Conservation (phyloP, 2,797 vertebrate species). For the Luscinia megarhynchos region DNA sequence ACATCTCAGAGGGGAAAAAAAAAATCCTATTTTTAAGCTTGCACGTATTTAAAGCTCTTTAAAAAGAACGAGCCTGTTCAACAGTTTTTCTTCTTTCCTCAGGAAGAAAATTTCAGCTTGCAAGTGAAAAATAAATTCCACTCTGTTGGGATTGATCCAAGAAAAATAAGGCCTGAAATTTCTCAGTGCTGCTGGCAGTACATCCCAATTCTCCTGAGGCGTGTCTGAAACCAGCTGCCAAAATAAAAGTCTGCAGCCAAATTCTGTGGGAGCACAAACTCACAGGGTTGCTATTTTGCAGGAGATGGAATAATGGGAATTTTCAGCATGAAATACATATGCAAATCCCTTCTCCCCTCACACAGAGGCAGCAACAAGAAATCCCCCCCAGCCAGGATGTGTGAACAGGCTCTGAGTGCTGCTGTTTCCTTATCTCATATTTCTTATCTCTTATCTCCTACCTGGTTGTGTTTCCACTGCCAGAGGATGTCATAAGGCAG, state of each 20-base stretch:
- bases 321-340: conserved; percentile 38
- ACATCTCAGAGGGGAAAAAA: not conserved
- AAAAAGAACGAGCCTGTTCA: conserved; percentile 8
- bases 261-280: not conserved
- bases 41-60: too few species aligned
- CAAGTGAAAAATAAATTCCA: conserved; percentile 75
- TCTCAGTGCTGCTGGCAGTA: conserved; percentile 72
- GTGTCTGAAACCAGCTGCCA: conserved; percentile 64
- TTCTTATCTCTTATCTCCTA: conserved; percentile 61
- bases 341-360: conserved; percentile 29
- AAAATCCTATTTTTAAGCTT: too few species aligned
- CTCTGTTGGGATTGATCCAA: conserved; percentile 64
- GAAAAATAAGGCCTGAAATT: conserved; percentile 75
- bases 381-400: not conserved
- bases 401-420: not conserved
- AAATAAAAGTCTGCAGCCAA: conserved; percentile 71
- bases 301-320: conserved; percentile 39
- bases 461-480: conserved; percentile 97
- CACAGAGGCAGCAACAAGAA: conserved; percentile 9
- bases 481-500: conserved; percentile 97
- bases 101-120: conserved; percentile 55
- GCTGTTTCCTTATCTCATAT: not conserved
- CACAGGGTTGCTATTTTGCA: conserved; percentile 49
- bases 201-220: conserved; percentile 73
- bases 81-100: conserved; percentile 37